Evolutionary conservation across 2,888 invertebrate genomes (phyloP).

Genomic region (Pterostichus madidus): DNA sequence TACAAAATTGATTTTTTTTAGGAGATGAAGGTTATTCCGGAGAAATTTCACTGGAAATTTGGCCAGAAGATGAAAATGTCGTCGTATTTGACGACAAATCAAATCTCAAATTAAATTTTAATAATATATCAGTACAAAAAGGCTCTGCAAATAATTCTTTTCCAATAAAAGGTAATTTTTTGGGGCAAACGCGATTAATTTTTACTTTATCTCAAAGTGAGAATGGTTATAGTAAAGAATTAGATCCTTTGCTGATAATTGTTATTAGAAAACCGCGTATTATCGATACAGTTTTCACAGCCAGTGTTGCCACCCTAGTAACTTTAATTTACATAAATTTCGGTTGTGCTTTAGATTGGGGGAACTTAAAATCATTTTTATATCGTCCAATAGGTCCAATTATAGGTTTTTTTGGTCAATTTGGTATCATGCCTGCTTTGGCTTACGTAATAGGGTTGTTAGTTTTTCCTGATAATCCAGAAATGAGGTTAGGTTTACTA

Average conservation of each 20-base stretch:
- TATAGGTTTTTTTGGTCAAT: constrained; percentile 90
- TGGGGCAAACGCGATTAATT: constrained; percentile 21
- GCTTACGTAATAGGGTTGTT: constrained; percentile 86
- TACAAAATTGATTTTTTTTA: neutral
- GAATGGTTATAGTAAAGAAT: neutral
- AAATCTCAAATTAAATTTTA: neutral
- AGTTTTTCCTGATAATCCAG: constrained; percentile 84
- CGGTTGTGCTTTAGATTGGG: constrained; percentile 92
- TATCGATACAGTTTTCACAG: constrained; percentile 87
- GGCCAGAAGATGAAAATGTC: neutral
- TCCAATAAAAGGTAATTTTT: neutral
- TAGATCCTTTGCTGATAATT: constrained; percentile 69
- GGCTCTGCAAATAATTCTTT: neutral
- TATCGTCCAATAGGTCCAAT: constrained; percentile 87
- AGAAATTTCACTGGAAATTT: neutral
- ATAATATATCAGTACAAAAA: constrained; percentile 16
- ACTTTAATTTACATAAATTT: constrained; percentile 93
- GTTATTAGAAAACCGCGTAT: constrained; percentile 76
- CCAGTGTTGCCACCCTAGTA: constrained; percentile 87
- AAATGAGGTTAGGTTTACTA: constrained; percentile 91
- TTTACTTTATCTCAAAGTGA: neutral
- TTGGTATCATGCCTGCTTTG: constrained; percentile 91
- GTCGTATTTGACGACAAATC: neutral
- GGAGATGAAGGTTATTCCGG: neutral
- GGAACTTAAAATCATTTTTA: constrained; percentile 83